Percentiles rank a stretch among this genome's conserved stretches.
Evolutionary conservation across 1,140 invertebrate genomes (phyloP).

Genomic region (Conus betulinus): DNA sequence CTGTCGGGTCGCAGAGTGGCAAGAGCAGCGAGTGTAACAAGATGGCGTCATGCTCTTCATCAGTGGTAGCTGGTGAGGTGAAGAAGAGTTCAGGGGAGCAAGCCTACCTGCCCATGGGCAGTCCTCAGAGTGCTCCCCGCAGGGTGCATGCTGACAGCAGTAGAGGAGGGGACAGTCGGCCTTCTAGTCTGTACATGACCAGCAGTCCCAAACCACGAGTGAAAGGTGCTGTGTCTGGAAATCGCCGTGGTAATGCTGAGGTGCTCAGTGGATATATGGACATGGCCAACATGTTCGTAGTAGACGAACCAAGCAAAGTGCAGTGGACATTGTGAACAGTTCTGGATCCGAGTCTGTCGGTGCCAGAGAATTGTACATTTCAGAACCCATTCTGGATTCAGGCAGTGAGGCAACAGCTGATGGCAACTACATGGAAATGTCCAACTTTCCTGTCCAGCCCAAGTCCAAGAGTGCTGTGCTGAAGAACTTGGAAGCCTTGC

Average conservation of each 20-base stretch:
- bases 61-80: constrained; percentile 10
- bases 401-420: constrained; percentile 3
- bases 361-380: constrained; percentile 37
- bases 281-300: constrained; percentile 58
- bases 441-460: constrained; percentile 31
- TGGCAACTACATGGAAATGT: constrained; percentile 58
- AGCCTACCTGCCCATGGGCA: constrained; percentile 65
- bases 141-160: not conserved
- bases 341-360: not conserved
- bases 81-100: constrained; percentile 44
- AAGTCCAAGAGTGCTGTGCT: constrained; percentile 44
- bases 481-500: constrained; percentile 52
- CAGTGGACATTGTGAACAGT: not conserved
- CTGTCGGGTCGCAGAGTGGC: constrained; percentile 38
- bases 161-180: constrained; percentile 24
- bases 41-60: not conserved
- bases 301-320: constrained; percentile 29
- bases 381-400: constrained; percentile 31
- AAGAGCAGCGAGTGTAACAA: constrained; percentile 28
- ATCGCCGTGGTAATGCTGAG: constrained; percentile 34
- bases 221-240: not conserved
- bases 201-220: constrained; percentile 48
- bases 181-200: constrained; percentile 27
- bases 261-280: constrained; percentile 60
- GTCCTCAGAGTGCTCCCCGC: constrained; percentile 37